These are phyloP conservation scores for Lottia gigantea DNA, from an alignment of 2,888 invertebrate genomes.

Conservation along the genomic window DNA sequence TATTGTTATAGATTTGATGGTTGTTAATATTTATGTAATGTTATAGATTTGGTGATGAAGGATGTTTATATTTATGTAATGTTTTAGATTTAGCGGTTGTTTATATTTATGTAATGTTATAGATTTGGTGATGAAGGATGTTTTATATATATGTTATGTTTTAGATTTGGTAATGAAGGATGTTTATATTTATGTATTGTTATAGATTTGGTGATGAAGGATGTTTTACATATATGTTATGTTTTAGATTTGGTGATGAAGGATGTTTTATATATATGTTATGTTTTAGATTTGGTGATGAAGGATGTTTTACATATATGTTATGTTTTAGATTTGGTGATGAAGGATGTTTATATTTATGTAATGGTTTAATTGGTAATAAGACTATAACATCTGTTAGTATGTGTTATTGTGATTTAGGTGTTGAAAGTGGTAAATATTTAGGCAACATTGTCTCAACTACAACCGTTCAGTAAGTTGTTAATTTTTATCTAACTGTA, in stretches of 20 bases:
- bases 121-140: too few relatives aligned
- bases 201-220: too few relatives aligned
- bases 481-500: background rate
- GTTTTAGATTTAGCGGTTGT: too few relatives aligned
- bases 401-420: slow-evolving; percentile 64
- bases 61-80: too few relatives aligned
- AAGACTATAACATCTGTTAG: slow-evolving; percentile 58
- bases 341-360: slow-evolving; percentile 60
- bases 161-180: too few relatives aligned
- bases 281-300: too few relatives aligned
- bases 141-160: too few relatives aligned
- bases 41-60: slow-evolving; percentile 32
- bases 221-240: too few relatives aligned
- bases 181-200: too few relatives aligned
- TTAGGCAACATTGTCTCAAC: slow-evolving; percentile 59
- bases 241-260: too few relatives aligned
- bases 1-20: slow-evolving; percentile 48
- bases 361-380: slow-evolving; percentile 59
- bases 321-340: slow-evolving; percentile 61
- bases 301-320: too few relatives aligned
- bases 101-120: too few relatives aligned
- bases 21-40: slow-evolving; percentile 55
- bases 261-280: background rate
- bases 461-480: slow-evolving; percentile 62
- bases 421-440: slow-evolving; percentile 52